A percentile compares a stretch with the other conserved stretches of the same genome.
Conservation (phyloP, 2,888 invertebrate species). For the Ophonus ardosiacus region DNA sequence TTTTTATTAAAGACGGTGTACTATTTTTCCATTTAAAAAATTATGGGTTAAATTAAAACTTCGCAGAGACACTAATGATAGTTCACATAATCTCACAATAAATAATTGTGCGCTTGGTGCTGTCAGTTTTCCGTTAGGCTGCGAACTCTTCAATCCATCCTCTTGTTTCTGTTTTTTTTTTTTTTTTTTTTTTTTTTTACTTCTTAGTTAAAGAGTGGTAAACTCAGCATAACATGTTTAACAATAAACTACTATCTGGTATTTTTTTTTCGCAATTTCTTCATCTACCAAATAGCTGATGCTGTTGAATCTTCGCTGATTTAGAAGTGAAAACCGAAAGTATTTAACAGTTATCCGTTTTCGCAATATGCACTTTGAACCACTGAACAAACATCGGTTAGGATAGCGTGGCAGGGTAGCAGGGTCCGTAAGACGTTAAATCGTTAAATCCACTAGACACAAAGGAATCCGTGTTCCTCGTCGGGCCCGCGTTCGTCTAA, state of each 20-base stretch:
- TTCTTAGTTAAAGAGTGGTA: background rate
- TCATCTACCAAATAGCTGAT: background rate
- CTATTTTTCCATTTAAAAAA: too few species aligned
- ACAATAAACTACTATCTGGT: background rate
- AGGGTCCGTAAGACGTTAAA: conserved; percentile 57
- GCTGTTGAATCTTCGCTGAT: background rate
- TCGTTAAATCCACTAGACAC: conserved; percentile 59
- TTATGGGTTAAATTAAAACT: too few species aligned
- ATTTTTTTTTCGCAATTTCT: background rate
- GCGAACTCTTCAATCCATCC: background rate
- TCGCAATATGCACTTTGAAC: conserved; percentile 41
- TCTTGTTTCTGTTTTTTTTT: too few species aligned
- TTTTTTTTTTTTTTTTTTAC: background rate
- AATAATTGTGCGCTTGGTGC: too few species aligned
- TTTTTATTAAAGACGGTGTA: too few species aligned
- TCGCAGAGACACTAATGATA: too few species aligned
- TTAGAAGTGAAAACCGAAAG: conserved; percentile 25
- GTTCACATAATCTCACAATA: too few species aligned
- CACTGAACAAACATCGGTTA: conserved; percentile 44
- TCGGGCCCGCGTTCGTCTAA: conserved; percentile 3
- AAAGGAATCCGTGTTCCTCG: conserved; percentile 57
- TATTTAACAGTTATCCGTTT: conserved; percentile 40
- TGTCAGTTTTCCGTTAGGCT: too few species aligned
- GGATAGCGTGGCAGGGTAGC: conserved; percentile 22
- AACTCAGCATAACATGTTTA: background rate